Evolutionary conservation across 2,113 vertebrate genomes (phyloP).

Genomic region (Scomber scombrus): DNA sequence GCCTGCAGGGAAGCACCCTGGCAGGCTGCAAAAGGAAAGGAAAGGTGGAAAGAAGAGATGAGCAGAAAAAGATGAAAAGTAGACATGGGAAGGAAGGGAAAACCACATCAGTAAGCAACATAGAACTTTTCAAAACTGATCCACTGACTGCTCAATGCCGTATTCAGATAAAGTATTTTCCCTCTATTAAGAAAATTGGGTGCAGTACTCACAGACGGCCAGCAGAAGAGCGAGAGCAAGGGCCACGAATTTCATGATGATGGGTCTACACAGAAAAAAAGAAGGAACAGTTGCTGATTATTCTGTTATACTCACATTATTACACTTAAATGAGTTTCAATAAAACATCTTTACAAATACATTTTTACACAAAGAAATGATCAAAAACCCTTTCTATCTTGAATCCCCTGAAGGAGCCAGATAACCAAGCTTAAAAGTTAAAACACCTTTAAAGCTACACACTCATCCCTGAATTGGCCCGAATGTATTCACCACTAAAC

Average conservation of each 20-base stretch:
- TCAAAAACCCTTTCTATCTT: not conserved
- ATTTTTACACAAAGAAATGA: not conserved
- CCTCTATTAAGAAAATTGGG: not conserved
- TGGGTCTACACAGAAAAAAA: slow-evolving; percentile 64
- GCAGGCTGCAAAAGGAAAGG: slow-evolving; percentile 65
- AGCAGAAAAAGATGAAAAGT: not conserved
- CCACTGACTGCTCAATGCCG: not conserved
- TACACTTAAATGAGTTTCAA: not conserved
- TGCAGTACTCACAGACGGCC: slow-evolving; percentile 79
- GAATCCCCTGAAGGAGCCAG: not conserved
- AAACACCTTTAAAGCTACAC: slow-evolving; percentile 10
- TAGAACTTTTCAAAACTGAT: not conserved
- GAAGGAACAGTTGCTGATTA: not conserved
- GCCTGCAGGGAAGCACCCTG: slow-evolving; percentile 79
- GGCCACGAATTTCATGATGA: slow-evolving; percentile 84
- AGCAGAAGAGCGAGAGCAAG: slow-evolving; percentile 81
- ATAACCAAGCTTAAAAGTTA: slow-evolving; percentile 19
- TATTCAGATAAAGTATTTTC: not conserved
- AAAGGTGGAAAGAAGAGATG: not conserved
- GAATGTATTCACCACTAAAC: slow-evolving; percentile 10
- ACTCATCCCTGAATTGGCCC: slow-evolving; percentile 15
- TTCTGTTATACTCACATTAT: not conserved
- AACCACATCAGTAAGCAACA: too few species aligned
- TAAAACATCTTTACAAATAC: not conserved
- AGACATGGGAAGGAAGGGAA: too few species aligned